A percentile compares a stretch with the other conserved stretches of the same genome.
These are phyloP conservation scores for Ochropleura leucogaster DNA, from an alignment of 2,888 invertebrate genomes.

Conservation along the genomic window DNA sequence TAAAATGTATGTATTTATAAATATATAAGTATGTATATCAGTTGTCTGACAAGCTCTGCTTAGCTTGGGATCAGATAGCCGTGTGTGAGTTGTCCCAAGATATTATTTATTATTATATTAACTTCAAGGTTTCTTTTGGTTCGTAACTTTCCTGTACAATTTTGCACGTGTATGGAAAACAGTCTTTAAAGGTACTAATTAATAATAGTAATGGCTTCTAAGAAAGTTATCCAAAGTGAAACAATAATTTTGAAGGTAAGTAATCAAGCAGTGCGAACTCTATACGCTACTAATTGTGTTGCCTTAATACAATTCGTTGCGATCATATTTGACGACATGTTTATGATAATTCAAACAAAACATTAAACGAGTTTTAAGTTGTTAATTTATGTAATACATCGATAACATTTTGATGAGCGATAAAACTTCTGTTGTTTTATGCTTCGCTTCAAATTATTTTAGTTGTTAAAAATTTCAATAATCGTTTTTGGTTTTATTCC, in stretches of 20 bases:
- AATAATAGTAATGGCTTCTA: conserved; percentile 23
- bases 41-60: no score
- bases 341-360: conserved; percentile 56
- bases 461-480: neutral
- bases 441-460: conserved; percentile 13
- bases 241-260: conserved; percentile 36
- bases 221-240: conserved; percentile 34
- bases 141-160: conserved; percentile 7
- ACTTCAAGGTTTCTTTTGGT: conserved; percentile 4
- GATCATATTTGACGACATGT: conserved; percentile 39
- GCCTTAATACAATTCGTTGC: conserved; percentile 51
- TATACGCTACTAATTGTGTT: conserved; percentile 47
- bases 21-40: no score
- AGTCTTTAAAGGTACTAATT: neutral
- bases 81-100: no score
- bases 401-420: conserved; percentile 26
- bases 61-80: no score
- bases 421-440: conserved; percentile 12
- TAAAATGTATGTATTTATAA: no score
- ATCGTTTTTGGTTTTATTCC: neutral
- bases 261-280: conserved; percentile 39
- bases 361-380: conserved; percentile 24
- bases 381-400: conserved; percentile 20
- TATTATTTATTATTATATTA: no score
- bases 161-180: conserved; percentile 31